These are phyloP conservation scores for Halcyon leucocephala DNA, from an alignment of 2,797 vertebrate species.

Conservation along the genomic window DNA sequence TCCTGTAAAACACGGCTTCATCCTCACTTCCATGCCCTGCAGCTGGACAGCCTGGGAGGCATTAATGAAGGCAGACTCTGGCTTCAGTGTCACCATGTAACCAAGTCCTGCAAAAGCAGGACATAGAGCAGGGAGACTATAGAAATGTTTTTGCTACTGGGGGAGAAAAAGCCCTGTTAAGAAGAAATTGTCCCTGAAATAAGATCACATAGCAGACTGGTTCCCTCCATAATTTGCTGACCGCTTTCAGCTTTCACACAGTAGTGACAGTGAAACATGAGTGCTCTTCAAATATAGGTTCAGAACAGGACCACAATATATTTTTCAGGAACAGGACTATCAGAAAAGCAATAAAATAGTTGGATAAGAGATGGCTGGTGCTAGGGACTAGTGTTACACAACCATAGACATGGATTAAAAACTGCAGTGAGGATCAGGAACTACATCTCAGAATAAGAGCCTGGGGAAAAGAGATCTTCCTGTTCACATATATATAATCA, in stretches of 20 bases:
- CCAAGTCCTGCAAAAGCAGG: background rate
- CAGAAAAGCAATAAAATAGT: background rate
- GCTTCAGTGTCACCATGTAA: background rate
- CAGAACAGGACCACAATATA: background rate
- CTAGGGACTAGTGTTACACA: background rate
- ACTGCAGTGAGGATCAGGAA: background rate
- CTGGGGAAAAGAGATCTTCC: background rate
- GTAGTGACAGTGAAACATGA: background rate
- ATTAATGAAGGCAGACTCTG: background rate
- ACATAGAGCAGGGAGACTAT: background rate
- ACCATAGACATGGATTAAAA: background rate
- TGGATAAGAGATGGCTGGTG: background rate
- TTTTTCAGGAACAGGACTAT: background rate
- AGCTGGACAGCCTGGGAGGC: background rate
- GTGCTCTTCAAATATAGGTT: background rate
- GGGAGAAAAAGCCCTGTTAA: background rate
- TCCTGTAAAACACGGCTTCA: background rate
- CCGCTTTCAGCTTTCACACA: background rate
- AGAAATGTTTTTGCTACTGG: background rate
- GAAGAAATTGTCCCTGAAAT: background rate
- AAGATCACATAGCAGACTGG: accelerated
- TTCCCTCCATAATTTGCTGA: background rate
- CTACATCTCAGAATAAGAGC: background rate
- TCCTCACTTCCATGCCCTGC: background rate
- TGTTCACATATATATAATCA: background rate